phyloP scores from a whole-genome alignment of 1,140 invertebrate genomes.

The Diploscapter pachys region DNA sequence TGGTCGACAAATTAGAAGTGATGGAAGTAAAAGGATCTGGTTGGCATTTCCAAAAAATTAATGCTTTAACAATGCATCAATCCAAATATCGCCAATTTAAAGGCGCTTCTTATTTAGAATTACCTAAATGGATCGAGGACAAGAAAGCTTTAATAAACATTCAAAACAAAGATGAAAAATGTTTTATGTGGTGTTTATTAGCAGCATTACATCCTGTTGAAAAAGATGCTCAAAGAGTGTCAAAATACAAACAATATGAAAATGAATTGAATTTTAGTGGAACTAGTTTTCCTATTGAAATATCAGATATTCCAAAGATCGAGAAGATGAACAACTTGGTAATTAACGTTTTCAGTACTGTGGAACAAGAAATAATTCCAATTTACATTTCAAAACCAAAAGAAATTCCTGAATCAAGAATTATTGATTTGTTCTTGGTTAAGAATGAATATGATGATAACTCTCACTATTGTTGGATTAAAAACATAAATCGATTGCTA shows the following conservation, averaged over 20 bases:
- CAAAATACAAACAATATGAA: constrained; percentile 42
- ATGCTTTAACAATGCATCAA: too few species aligned
- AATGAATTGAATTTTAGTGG: constrained; percentile 38
- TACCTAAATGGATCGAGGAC: constrained; percentile 33
- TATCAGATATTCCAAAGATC: constrained; percentile 31
- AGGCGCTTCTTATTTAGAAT: constrained; percentile 31
- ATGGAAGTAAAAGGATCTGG: constrained; percentile 24
- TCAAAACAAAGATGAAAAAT: constrained; percentile 39
- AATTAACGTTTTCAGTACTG: constrained; percentile 25
- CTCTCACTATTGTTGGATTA: constrained; percentile 36
- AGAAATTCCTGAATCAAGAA: constrained; percentile 11
- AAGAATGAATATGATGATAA: constrained; percentile 11
- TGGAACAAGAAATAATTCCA: constrained; percentile 12
- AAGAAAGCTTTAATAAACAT: constrained; percentile 40
- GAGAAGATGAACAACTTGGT: constrained; percentile 35
- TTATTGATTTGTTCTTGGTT: constrained; percentile 7
- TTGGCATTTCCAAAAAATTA: too few species aligned
- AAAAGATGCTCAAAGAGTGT: constrained; percentile 36
- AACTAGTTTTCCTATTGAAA: constrained; percentile 33
- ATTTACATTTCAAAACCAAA: constrained; percentile 21
- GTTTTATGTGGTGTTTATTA: constrained; percentile 41
- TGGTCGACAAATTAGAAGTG: constrained; percentile 4
- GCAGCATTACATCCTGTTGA: constrained; percentile 37
- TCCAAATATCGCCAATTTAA: too few species aligned
- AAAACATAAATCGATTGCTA: constrained; percentile 38